Evolutionary conservation across 2,113 vertebrate genomes (phyloP), one percentile per base, ranked within the genome.

Genomic region (Cheilinus undulatus): DNA sequence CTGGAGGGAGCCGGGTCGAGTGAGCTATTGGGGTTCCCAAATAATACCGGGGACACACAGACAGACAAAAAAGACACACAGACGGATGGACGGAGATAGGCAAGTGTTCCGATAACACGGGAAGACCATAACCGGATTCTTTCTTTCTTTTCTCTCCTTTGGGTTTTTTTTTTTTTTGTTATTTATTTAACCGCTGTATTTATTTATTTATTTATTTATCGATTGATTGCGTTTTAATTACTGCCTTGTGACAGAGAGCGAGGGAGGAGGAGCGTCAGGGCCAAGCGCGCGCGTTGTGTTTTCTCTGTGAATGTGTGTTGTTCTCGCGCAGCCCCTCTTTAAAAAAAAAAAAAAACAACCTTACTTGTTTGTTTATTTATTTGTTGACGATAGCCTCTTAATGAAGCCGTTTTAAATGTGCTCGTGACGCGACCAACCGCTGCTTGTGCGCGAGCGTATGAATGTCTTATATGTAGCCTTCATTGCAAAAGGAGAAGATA

Each of bases 171-270:
- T 66, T 75, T 48, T 74, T 59, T 9, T 5, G 27, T 69, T 80
- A 73, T 88, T 84, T 83, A 83, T 84, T 84, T 88, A 74, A 61
- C 65, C 66, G 43, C 66, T 54, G 36, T 53, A 53, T 80, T 78
- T 79, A 68, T 82, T 78, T 69, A 61, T 79, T 87, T 91, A 70
- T 64, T 80, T 80, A 77, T 90, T 83, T 87, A 93, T 94, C 92
- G 92, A 94, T 94, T 93, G 94, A 94, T 94, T 92, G 92, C 92
- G 92, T 93, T 94, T 94, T 94, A 94, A 94, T 94, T 93, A 94
- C 87, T 90, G 89, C 87, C 88, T 89, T 89, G 91, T 93, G 92
- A 92, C 92, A 91, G 86, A 54, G 89, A 49, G 87, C 85, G 87
- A 83, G 74, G 86, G 89, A 89, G 92, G 92, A 89, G 91, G 91